Evolutionary conservation across 2,113 vertebrate genomes (phyloP).

Genomic region (Cebidichthys violaceus): DNA sequence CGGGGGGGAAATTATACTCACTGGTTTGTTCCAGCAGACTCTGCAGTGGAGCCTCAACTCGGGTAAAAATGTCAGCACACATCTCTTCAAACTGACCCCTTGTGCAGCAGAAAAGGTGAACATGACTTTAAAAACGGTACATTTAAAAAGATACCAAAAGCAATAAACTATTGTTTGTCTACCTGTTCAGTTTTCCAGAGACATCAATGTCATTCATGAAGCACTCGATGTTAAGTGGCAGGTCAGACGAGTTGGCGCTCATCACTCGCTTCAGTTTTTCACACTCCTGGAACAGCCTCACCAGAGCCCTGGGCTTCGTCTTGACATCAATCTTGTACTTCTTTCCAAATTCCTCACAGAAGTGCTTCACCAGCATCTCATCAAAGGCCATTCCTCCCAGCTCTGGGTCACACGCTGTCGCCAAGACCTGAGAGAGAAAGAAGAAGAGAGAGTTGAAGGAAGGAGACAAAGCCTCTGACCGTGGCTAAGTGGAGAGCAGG

Average conservation of each 20-base stretch:
- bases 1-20: conserved; percentile 80
- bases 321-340: conserved; percentile 96
- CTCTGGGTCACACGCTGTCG: conserved; percentile 91
- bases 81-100: conserved; percentile 95
- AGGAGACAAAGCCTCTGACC: background rate
- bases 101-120: conserved; percentile 44
- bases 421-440: conserved; percentile 87
- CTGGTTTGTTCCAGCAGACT: conserved; percentile 93
- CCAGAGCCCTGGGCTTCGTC: conserved; percentile 92
- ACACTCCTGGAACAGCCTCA: conserved; percentile 95
- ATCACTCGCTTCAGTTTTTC: conserved; percentile 98
- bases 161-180: background rate
- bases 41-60: conserved; percentile 92
- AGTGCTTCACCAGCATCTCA: conserved; percentile 91
- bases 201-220: conserved; percentile 99
- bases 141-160: background rate
- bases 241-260: conserved; percentile 96
- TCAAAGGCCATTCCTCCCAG: conserved; percentile 97
- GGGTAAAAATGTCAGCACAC: conserved; percentile 88
- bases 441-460: background rate
- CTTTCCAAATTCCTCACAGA: conserved; percentile 95
- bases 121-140: background rate
- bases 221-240: conserved; percentile 97
- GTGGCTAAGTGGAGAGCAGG: too few species aligned
- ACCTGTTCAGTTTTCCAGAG: conserved; percentile 94